These are phyloP conservation scores for Epizoanthus ramosus DNA, from an alignment of 92 coral and sea anemone species.

Conservation along the genomic window DNA sequence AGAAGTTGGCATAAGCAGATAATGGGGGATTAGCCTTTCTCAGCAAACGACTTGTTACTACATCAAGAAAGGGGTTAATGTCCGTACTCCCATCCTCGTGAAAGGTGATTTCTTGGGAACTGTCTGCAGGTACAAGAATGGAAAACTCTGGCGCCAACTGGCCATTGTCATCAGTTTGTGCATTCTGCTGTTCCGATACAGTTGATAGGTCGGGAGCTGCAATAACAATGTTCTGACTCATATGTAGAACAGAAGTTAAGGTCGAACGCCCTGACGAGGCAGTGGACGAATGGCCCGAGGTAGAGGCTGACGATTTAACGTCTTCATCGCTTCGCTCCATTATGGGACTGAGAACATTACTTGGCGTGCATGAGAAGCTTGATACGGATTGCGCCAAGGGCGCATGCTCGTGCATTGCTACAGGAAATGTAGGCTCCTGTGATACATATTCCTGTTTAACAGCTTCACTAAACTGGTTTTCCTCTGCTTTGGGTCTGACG, in stretches of 20 bases:
- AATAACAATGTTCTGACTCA: conserved; percentile 52
- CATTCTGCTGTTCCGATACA: conserved; percentile 44
- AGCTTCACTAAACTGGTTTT: conserved; percentile 31
- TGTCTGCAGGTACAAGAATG: conserved; percentile 23
- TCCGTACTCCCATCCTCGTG: conserved; percentile 61
- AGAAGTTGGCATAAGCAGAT: conserved; percentile 66
- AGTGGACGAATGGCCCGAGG: conserved; percentile 66
- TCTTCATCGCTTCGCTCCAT: conserved; percentile 95
- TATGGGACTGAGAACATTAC: conserved; percentile 86
- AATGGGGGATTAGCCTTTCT: conserved; percentile 55
- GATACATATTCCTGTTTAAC: conserved; percentile 26
- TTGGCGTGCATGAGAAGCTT: conserved; percentile 78
- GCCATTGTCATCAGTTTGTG: neutral
- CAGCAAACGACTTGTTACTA: conserved; percentile 59
- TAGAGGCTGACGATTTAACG: conserved; percentile 53
- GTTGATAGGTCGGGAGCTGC: conserved; percentile 17
- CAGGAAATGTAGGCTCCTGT: neutral
- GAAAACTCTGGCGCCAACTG: conserved; percentile 34
- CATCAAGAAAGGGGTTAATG: conserved; percentile 84
- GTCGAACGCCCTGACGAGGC: conserved; percentile 57
- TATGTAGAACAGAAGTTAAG: conserved; percentile 44
- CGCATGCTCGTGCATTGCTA: conserved; percentile 7
- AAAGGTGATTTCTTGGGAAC: conserved; percentile 46
- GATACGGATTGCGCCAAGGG: conserved; percentile 31
- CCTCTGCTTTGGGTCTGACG: conserved; percentile 59